phyloP scores from a whole-genome alignment of 2,888 invertebrate species.

The Hydrotaea diabolus region DNA sequence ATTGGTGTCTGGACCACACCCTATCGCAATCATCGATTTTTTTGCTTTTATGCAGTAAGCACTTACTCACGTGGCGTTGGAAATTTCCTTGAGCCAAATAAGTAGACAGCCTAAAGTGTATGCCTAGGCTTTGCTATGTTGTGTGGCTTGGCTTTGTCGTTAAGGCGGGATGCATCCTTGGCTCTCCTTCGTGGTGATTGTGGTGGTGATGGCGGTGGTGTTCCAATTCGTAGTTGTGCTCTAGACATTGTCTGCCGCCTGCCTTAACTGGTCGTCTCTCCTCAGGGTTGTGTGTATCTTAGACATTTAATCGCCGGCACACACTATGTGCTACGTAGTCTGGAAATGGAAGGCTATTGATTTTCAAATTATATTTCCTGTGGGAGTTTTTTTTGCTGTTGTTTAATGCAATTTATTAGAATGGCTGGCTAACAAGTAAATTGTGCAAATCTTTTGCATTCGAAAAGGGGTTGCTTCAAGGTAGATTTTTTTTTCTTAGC shows the following conservation, averaged over 20 bases:
- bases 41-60: conserved; percentile 18
- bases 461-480: neutral
- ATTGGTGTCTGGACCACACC: conserved; percentile 70
- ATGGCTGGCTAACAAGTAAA: neutral
- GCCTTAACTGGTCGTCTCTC: neutral
- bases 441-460: neutral
- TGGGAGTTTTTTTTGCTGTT: conserved; percentile 29
- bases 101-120: neutral
- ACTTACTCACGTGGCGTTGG: conserved; percentile 53
- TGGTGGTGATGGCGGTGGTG: too few species aligned
- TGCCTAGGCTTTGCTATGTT: neutral
- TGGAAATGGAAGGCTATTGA: conserved; percentile 6
- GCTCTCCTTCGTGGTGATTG: neutral
- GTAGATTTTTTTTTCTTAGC: too few species aligned
- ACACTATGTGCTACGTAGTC: too few species aligned
- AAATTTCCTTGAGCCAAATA: conserved; percentile 27
- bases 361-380: conserved; percentile 42
- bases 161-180: neutral
- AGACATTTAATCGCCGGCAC: neutral
- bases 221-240: too few species aligned
- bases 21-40: conserved; percentile 71
- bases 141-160: neutral
- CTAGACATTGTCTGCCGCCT: too few species aligned
- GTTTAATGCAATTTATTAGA: conserved; percentile 43
- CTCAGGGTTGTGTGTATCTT: neutral